These are phyloP conservation scores for Limenitis arthemis DNA, from an alignment of 2,888 invertebrate genomes.

Conservation along the genomic window DNA sequence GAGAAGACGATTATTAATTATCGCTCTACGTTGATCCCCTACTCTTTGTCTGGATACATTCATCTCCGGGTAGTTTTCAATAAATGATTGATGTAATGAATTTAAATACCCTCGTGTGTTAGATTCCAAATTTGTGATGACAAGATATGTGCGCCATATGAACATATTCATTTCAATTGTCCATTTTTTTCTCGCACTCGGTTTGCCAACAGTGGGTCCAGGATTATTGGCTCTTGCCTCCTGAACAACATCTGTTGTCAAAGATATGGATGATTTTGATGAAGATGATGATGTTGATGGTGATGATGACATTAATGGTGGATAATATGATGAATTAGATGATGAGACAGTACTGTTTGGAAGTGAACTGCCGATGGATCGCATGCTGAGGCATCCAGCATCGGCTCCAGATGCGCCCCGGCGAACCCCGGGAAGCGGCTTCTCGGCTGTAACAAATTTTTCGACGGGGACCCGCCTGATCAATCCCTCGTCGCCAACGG, in stretches of 20 bases:
- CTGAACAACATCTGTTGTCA: slow-evolving; percentile 10
- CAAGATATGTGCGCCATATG: slow-evolving; percentile 16
- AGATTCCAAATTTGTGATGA: slow-evolving; percentile 5
- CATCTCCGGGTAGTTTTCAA: slow-evolving; percentile 17
- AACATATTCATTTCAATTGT: slow-evolving; percentile 15
- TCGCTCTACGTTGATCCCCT: slow-evolving; percentile 23
- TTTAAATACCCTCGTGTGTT: slow-evolving; percentile 8
- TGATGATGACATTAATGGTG: neutral
- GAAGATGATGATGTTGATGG: neutral
- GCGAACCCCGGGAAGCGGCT: too few relatives aligned
- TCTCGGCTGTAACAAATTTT: too few relatives aligned
- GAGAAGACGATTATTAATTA: slow-evolving; percentile 18
- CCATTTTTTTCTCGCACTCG: slow-evolving; percentile 16
- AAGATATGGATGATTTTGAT: neutral
- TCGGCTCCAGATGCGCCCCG: too few relatives aligned
- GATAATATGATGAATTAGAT: too few relatives aligned
- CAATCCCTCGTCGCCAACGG: too few relatives aligned
- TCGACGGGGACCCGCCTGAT: too few relatives aligned
- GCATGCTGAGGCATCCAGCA: too few relatives aligned
- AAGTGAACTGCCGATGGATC: too few relatives aligned
- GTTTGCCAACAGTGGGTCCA: slow-evolving; percentile 13
- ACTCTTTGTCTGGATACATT: slow-evolving; percentile 22
- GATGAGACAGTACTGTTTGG: too few relatives aligned
- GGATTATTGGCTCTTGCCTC: slow-evolving; percentile 6
- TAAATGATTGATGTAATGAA: slow-evolving; percentile 17